Evolutionary conservation across 1,140 invertebrate genomes (phyloP), one percentile per base, ranked within the genome.

Genomic region (Delia radicum): DNA sequence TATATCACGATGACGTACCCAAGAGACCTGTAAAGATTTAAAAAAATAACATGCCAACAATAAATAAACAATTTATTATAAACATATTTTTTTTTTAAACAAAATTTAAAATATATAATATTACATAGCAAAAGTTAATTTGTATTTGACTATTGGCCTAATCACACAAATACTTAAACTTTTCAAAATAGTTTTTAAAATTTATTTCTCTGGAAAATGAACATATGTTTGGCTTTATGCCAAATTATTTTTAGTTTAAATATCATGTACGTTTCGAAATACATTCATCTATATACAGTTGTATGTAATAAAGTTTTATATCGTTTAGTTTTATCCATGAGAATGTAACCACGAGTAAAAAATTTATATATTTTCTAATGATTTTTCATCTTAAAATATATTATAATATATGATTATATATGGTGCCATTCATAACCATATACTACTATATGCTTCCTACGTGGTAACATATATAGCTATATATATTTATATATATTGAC

Each of bases 1-100:
- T 76, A 95, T 95, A 80, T 96, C 94, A 73, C 93, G 89, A 85
- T 95, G 93, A 46, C 95, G 89, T 3, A 96, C 92, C 94, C 94
- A 96, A 13, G 94, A 95, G n/a, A 96, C 94, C 94, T 96, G 37
- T 27, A 77, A 77, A 79, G 24, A 18, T 28, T 15, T 74, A 77
- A 1, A 27, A 5, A 77, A 61, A 74, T n/a, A 48, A 73, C 5
- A 12, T 63, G 26, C 13, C 26, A 28, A 27, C 8, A 7, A 37
- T 37, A n/a, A 55, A 55, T 21, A 33, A 69, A 62, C 18, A 67
- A 65, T 29, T 12, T 27, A 13, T 26, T 26, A 26, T 28, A 28
- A 10, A 28, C 27, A 28, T 10, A 15, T 29, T 13, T 65, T 29
- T 31, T 21, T 31, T 12, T 24, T 10, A 65, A 65, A 28, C 3